Evolutionary conservation across 2,888 invertebrate species (phyloP).

Genomic region (Marronus borbonicus): DNA sequence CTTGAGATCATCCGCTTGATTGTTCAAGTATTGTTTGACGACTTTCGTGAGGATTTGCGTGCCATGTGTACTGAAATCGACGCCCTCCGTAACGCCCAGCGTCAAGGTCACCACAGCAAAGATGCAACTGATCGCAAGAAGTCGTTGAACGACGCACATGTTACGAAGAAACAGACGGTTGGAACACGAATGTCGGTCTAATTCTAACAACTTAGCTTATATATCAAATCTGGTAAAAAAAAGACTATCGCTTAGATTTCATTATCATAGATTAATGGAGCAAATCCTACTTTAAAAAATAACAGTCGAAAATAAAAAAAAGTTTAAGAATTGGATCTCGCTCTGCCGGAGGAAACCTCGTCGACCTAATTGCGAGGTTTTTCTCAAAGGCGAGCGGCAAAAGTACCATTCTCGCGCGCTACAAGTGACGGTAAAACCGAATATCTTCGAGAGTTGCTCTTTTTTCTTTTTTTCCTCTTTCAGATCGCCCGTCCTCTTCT

Average conservation of each 20-base stretch:
- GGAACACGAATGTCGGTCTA: constrained; percentile 44
- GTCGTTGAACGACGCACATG: constrained; percentile 64
- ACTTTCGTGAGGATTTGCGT: constrained; percentile 67
- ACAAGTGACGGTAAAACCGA: constrained; percentile 55
- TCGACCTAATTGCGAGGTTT: constrained; percentile 49
- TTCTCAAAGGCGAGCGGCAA: constrained; percentile 55
- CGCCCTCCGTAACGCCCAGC: constrained; percentile 56
- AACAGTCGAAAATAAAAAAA: constrained; percentile 24
- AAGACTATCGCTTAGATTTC: constrained; percentile 57
- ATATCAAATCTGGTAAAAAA: constrained; percentile 50
- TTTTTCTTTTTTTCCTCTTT: constrained; percentile 27
- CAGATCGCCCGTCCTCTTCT: constrained; percentile 32
- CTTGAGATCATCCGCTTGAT: constrained; percentile 73
- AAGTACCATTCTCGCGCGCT: constrained; percentile 55
- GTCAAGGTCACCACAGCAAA: constrained; percentile 54
- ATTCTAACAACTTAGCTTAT: constrained; percentile 48
- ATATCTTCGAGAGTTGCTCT: constrained; percentile 48
- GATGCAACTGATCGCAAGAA: constrained; percentile 60
- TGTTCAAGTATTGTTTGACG: constrained; percentile 73
- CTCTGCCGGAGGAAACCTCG: constrained; percentile 47
- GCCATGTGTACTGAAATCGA: constrained; percentile 61
- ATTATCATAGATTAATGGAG: constrained; percentile 69
- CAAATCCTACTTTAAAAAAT: constrained; percentile 62
- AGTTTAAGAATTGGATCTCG: constrained; percentile 46
- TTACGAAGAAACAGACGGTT: constrained; percentile 34